Conservation (phyloP, 2,113 vertebrate species). For the Bos javanicus region DNA sequence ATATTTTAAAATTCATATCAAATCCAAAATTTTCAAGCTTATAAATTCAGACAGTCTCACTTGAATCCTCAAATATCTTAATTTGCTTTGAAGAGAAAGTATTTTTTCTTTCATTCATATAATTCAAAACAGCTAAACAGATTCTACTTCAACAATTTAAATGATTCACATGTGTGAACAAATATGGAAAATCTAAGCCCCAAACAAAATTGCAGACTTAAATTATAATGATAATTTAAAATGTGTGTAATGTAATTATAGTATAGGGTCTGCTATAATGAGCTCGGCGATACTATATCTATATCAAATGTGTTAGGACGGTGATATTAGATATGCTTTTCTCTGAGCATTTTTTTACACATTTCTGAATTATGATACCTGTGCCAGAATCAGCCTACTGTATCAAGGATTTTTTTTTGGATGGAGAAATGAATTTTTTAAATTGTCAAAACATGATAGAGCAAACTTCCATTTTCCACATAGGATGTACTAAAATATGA, state of each 20-base stretch:
- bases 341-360: slow-evolving; percentile 83
- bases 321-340: slow-evolving; percentile 81
- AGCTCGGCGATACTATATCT: slow-evolving; percentile 73
- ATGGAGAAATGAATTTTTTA: slow-evolving; percentile 81
- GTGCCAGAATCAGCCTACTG: slow-evolving; percentile 83
- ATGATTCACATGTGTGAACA: slow-evolving; percentile 77
- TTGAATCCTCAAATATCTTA: slow-evolving; percentile 69
- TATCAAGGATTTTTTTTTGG: slow-evolving; percentile 84
- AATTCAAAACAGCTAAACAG: slow-evolving; percentile 76
- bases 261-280: slow-evolving; percentile 73
- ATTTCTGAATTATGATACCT: slow-evolving; percentile 82
- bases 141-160: slow-evolving; percentile 74
- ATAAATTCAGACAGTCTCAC: slow-evolving; percentile 54
- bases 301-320: slow-evolving; percentile 81
- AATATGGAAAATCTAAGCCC: slow-evolving; percentile 77
- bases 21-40: slow-evolving; percentile 50
- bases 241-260: slow-evolving; percentile 78
- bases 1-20: slow-evolving; percentile 58
- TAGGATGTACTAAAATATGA: slow-evolving; percentile 82
- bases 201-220: slow-evolving; percentile 75
- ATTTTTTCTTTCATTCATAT: slow-evolving; percentile 76
- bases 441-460: slow-evolving; percentile 88
- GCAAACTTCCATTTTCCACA: slow-evolving; percentile 84
- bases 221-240: slow-evolving; percentile 80
- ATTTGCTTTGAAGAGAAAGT: slow-evolving; percentile 73